Evolutionary conservation across 2,888 invertebrate species (phyloP).

Genomic region (Agrochola lychnidis): DNA sequence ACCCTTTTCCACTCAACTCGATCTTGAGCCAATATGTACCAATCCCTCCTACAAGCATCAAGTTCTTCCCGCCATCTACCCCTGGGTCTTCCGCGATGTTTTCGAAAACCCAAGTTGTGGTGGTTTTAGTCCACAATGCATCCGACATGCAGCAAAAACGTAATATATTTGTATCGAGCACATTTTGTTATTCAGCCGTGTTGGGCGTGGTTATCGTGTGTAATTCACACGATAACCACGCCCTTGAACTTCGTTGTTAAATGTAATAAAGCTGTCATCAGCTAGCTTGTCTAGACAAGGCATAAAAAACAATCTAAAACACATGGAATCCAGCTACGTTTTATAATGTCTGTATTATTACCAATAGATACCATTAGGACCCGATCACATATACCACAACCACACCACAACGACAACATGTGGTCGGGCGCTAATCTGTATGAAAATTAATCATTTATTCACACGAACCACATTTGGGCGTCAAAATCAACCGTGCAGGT

Average conservation of each 20-base stretch:
- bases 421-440: neutral
- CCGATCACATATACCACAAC: neutral
- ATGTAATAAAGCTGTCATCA: conserved; percentile 36
- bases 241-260: conserved; percentile 45
- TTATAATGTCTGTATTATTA: conserved; percentile 47
- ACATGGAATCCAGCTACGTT: conserved; percentile 44
- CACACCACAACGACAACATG: neutral
- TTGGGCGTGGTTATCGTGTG: neutral
- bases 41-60: no score
- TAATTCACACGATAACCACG: neutral
- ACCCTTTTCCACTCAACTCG: no score
- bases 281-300: conserved; percentile 19
- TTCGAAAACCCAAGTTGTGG: no score
- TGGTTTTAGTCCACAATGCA: no score
- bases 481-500: neutral
- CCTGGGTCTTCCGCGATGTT: no score
- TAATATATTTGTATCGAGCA: conserved; percentile 6
- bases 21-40: no score
- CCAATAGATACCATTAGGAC: neutral
- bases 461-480: neutral
- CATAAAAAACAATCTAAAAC: conserved; percentile 49
- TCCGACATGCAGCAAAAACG: no score
- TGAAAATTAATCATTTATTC: neutral
- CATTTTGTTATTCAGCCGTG: neutral
- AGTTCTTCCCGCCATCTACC: no score